These are phyloP conservation scores for Ophioninae sp. DNA, from an alignment of 2,888 invertebrate species.

Conservation along the genomic window DNA sequence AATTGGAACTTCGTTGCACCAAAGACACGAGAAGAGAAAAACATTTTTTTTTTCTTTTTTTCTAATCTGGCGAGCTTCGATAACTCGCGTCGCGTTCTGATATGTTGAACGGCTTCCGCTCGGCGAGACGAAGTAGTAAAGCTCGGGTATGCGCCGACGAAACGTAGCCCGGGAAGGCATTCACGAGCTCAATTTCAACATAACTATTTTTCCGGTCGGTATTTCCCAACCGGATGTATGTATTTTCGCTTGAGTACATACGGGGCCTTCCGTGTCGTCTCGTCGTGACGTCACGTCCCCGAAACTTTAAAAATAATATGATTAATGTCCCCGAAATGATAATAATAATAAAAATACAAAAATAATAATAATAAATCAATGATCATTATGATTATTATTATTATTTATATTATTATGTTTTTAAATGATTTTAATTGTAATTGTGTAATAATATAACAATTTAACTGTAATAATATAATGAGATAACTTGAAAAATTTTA, in stretches of 20 bases:
- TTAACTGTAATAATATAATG: too few relatives aligned
- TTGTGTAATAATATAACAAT: too few relatives aligned
- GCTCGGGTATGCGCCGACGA: conserved; percentile 53
- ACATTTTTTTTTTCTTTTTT: too few relatives aligned
- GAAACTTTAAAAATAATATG: too few relatives aligned
- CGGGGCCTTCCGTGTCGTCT: background rate
- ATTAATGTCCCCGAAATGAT: too few relatives aligned
- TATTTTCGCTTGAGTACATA: too few relatives aligned
- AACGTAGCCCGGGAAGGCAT: background rate
- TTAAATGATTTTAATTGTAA: too few relatives aligned
- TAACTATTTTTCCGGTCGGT: conserved; percentile 9
- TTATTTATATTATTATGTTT: too few relatives aligned
- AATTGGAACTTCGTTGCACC: too few relatives aligned
- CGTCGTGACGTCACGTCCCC: background rate
- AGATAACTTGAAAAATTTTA: too few relatives aligned
- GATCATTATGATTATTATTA: too few relatives aligned
- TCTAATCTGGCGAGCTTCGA: background rate
- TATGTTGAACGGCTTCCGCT: conserved; percentile 15
- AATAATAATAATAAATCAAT: too few relatives aligned
- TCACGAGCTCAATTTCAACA: conserved; percentile 2
- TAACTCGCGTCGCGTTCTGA: conserved; percentile 3
- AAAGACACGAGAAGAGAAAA: background rate
- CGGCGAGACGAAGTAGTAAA: conserved; percentile 30
- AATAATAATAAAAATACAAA: background rate
- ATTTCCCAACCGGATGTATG: background rate